A percentile compares a stretch with the other conserved stretches of the same genome.
Conservation (phyloP, 30 jellyfish, hydroid and myxozoan species). For the Sanderia malayensis region DNA sequence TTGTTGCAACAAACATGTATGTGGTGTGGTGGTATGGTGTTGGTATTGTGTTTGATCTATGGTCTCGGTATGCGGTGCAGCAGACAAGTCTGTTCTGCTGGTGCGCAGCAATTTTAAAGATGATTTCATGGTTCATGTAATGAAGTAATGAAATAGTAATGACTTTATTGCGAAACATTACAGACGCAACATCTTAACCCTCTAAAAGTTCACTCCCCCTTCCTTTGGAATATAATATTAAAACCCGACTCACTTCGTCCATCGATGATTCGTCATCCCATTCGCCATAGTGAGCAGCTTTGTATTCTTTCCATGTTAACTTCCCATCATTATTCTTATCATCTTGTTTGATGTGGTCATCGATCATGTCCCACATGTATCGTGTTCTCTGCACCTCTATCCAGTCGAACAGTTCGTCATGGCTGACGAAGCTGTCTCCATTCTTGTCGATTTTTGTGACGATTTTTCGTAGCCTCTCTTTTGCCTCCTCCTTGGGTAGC, state of each 20-base stretch:
- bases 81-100: no score
- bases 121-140: no score
- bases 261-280: conserved; percentile 93
- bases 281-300: conserved; percentile 82
- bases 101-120: no score
- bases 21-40: no score
- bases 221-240: no score
- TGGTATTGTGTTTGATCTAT: no score
- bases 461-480: conserved; percentile 57
- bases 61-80: no score
- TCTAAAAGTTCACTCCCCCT: no score
- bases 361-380: conserved; percentile 92
- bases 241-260: conserved; percentile 75
- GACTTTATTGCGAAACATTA: no score
- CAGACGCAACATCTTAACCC: no score
- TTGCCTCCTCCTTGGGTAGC: conserved; percentile 76
- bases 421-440: conserved; percentile 50
- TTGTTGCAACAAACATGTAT: no score
- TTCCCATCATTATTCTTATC: conserved; percentile 82
- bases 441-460: conserved; percentile 70
- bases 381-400: conserved; percentile 81
- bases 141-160: no score
- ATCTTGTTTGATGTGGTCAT: conserved; percentile 64
- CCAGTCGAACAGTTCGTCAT: conserved; percentile 79
- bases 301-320: conserved; percentile 77